Percentiles rank a stretch among this genome's conserved stretches.
phyloP scores from a whole-genome alignment of 1,140 invertebrate species.

The Streblospio benedicti region DNA sequence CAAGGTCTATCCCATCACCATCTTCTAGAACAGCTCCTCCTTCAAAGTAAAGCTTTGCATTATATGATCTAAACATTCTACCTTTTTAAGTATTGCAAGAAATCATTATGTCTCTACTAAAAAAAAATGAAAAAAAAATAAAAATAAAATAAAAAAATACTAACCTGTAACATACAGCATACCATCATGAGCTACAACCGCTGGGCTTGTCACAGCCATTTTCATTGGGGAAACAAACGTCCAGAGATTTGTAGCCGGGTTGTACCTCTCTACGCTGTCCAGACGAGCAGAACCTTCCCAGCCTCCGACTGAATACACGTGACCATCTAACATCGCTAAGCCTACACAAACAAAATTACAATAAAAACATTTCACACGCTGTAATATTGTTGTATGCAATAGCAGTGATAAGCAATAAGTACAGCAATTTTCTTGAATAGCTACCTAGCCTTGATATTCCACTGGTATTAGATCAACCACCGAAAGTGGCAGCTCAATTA shows the following conservation, averaged over 20 bases:
- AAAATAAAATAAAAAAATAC: slow-evolving; percentile 22
- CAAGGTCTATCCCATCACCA: slow-evolving; percentile 49
- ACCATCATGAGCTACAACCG: slow-evolving; percentile 49
- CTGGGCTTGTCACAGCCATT: slow-evolving; percentile 50
- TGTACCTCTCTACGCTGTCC: slow-evolving; percentile 72
- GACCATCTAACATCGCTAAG: slow-evolving; percentile 57
- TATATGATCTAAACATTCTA: no score
- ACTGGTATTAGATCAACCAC: no score
- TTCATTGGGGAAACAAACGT: slow-evolving; percentile 67
- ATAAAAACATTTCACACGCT: no score
- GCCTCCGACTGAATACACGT: slow-evolving; percentile 67
- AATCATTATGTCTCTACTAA: no score
- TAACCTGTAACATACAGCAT: slow-evolving; percentile 49
- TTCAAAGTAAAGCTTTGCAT: slow-evolving; percentile 20
- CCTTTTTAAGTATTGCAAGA: no score
- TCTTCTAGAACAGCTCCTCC: slow-evolving; percentile 51
- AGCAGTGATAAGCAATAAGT: no score
- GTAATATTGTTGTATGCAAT: no score
- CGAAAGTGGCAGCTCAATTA: no score
- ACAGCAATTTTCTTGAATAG: no score
- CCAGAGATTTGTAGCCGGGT: slow-evolving; percentile 71
- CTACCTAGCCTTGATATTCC: no score
- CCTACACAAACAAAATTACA: slow-evolving; percentile 44
- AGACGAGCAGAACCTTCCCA: slow-evolving; percentile 70
- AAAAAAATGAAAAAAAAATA: no score